Conservation (phyloP, 2,113 vertebrate species). For the Arvicanthis niloticus region DNA sequence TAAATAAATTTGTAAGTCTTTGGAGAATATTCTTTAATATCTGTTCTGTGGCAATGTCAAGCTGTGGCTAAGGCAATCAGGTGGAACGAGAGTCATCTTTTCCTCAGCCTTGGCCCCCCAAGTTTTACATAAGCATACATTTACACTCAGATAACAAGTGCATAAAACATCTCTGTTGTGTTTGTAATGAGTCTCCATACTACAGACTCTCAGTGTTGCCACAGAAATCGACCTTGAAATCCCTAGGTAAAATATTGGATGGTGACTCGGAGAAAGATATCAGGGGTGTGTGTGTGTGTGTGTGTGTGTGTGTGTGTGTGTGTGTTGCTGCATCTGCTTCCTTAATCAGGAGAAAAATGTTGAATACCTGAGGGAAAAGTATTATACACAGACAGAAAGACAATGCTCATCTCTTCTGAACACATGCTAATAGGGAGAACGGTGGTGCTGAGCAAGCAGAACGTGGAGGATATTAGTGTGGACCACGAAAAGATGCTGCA, state of each 20-base stretch:
- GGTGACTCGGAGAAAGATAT: conserved; percentile 58
- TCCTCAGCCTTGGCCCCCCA: conserved; percentile 57
- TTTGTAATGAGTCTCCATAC: conserved; percentile 47
- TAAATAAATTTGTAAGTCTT: conserved; percentile 55
- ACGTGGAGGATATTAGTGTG: neutral
- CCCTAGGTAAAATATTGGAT: neutral
- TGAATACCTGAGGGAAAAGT: conserved; percentile 62
- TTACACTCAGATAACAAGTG: conserved; percentile 35
- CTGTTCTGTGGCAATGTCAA: conserved; percentile 58
- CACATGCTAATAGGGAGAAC: conserved; percentile 41
- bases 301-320: neutral
- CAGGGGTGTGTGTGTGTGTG: neutral
- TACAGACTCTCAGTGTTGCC: conserved; percentile 20
- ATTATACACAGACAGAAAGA: conserved; percentile 41
- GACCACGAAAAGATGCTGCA: conserved; percentile 14
- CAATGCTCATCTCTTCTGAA: conserved; percentile 62
- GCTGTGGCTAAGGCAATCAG: conserved; percentile 64
- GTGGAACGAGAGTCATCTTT: conserved; percentile 60
- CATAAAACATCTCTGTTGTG: conserved; percentile 27
- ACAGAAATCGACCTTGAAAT: conserved; percentile 67
- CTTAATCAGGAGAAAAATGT: conserved; percentile 62
- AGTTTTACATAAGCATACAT: conserved; percentile 42
- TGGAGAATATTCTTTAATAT: conserved; percentile 67
- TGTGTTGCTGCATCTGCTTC: conserved; percentile 38
- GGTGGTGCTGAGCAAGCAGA: conserved; percentile 52